phyloP scores from a whole-genome alignment of 1,140 invertebrate species.

The Diorhabda carinulata region DNA sequence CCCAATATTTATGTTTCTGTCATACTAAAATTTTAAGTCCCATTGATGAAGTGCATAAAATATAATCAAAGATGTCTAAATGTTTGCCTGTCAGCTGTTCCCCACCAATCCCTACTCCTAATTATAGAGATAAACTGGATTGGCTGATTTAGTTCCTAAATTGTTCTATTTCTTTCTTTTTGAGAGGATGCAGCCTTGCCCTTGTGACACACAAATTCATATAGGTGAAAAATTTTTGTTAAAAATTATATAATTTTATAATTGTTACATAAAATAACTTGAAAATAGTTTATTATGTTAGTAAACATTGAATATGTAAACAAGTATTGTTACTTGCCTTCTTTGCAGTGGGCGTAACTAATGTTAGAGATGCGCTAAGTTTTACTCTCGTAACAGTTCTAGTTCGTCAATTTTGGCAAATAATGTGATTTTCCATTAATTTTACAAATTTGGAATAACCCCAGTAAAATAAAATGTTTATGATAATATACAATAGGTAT shows the following conservation, averaged over 20 bases:
- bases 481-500: no score
- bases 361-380: not conserved
- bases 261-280: not conserved
- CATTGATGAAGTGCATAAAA: conserved; percentile 32
- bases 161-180: not conserved
- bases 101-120: conserved; percentile 22
- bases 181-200: not conserved
- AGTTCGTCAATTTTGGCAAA: no score
- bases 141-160: not conserved
- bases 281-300: not conserved
- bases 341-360: not conserved
- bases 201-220: not conserved
- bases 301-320: conserved; percentile 1
- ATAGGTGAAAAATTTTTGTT: not conserved
- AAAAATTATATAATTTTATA: not conserved
- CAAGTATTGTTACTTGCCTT: not conserved
- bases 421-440: no score
- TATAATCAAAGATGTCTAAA: conserved; percentile 37
- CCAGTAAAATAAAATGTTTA: no score
- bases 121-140: not conserved
- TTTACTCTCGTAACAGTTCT: no score
- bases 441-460: no score
- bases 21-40: conserved; percentile 32
- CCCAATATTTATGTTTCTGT: conserved; percentile 35
- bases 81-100: conserved; percentile 42